phyloP scores from a whole-genome alignment of 1,140 invertebrate species.

The Dreissena rostriformis region DNA sequence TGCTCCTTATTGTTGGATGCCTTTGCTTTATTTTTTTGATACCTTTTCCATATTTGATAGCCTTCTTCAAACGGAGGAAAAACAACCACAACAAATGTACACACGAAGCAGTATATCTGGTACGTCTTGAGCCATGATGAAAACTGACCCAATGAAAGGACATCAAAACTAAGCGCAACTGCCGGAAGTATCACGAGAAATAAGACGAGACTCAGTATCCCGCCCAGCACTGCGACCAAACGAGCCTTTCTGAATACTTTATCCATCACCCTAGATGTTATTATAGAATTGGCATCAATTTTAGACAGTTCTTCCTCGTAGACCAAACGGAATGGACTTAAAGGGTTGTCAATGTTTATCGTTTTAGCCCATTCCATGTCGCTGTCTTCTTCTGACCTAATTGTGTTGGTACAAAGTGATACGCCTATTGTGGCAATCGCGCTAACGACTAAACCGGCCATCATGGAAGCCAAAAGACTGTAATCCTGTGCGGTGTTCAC shows the following conservation, averaged over 20 bases:
- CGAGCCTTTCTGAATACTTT: slow-evolving; percentile 66
- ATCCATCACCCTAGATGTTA: slow-evolving; percentile 36
- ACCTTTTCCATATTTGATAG: slow-evolving; percentile 37
- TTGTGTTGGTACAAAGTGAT: slow-evolving; percentile 49
- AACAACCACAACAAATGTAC: slow-evolving; percentile 64
- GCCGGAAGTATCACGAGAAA: slow-evolving; percentile 69
- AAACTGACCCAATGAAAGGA: slow-evolving; percentile 63
- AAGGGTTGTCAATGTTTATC: slow-evolving; percentile 80
- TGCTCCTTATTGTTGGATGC: too few species aligned
- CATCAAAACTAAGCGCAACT: slow-evolving; percentile 59
- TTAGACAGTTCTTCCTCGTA: slow-evolving; percentile 69
- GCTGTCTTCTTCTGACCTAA: slow-evolving; percentile 38
- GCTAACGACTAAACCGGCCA: slow-evolving; percentile 38
- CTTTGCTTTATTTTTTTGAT: slow-evolving; percentile 13
- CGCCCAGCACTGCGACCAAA: slow-evolving; percentile 61
- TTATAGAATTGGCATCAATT: slow-evolving; percentile 21
- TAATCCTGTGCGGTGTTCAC: slow-evolving; percentile 52
- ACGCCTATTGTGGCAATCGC: slow-evolving; percentile 30
- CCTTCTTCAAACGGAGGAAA: slow-evolving; percentile 71
- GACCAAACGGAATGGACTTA: slow-evolving; percentile 75
- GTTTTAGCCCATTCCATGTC: slow-evolving; percentile 78
- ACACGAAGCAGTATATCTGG: slow-evolving; percentile 65
- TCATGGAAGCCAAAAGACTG: slow-evolving; percentile 42
- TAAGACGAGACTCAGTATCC: slow-evolving; percentile 57
- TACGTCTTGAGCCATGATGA: slow-evolving; percentile 59